Base-by-base conservation (phyloP, 2,888 invertebrate genomes). In the Taenaris catops region DNA sequence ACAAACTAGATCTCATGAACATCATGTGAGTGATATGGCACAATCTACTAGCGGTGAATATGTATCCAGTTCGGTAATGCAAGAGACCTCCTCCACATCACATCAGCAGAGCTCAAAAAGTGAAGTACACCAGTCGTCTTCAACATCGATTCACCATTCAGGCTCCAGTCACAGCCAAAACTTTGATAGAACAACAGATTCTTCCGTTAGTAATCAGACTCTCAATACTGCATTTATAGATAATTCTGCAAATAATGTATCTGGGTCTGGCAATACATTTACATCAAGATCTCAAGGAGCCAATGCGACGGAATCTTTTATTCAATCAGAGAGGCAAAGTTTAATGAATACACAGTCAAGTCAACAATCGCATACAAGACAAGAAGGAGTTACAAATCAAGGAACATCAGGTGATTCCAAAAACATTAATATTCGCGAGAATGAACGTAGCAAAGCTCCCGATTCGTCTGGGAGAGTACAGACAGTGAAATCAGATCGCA, bases 141-240 rank as follows among this genome's bases (percentile, higher is more conserved):
- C 84, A 9, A 66, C 73, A 28, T 80, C 86, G 25, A 55, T 75
- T 31, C 78, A 86, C 41, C 74, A 70, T 20, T 78, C 80, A 24
- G 73, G 65, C 34, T 69, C 81, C 39, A 74, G 55, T 54, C 74
- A 83, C 18, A 76, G 63, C 41, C 74, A 83, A 49, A 62, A 71
- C 10, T 69, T 79, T 51, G 81, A 86, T 42, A 74, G 55, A 51
- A 74, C 79, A 19, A 55, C 62, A 35, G 74, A 83, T 49, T 79
- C 83, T 12, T 65, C 75, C 23, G 50, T 55, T 16, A 64, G 60
- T 4, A 81, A 76, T 49, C 76, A 81, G 49, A 76, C 81, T 19
- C 59, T 75, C 7, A 75, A 87, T 41, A 87, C 87, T 9, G 87
- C 68, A 34, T 87, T 87, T 50, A 71, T 86, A 38, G 75, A 81